A percentile compares a stretch with the other conserved stretches of the same genome.
Conservation (phyloP, 1,140 invertebrate species). For the Drosophila seguyi region DNA sequence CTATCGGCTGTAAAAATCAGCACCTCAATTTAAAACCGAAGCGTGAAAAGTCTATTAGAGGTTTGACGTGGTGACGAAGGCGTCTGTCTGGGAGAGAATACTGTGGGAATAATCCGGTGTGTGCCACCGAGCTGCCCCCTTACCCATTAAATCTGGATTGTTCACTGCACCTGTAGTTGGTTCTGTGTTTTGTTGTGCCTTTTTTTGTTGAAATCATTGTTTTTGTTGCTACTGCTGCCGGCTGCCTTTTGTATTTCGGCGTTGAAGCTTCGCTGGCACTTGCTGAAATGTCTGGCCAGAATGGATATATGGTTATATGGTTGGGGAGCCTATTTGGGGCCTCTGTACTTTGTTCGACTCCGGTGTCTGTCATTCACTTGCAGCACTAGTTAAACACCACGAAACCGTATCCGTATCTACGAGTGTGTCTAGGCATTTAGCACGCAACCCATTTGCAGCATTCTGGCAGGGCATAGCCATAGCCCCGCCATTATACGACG, state of each 20-base stretch:
- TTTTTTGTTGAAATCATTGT: slow-evolving; percentile 26
- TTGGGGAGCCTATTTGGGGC: slow-evolving; percentile 22
- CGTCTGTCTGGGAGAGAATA: slow-evolving; percentile 51
- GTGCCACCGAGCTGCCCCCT: slow-evolving; percentile 36
- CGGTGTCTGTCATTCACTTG: slow-evolving; percentile 68
- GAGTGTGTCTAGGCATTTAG: slow-evolving; percentile 64
- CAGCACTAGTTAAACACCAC: slow-evolving; percentile 59
- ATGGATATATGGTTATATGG: slow-evolving; percentile 27
- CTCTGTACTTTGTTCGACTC: slow-evolving; percentile 56
- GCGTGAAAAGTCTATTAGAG: slow-evolving; percentile 80
- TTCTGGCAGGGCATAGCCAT: background rate
- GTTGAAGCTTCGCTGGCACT: slow-evolving; percentile 79
- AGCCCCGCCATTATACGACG: slow-evolving; percentile 15
- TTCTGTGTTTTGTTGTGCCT: slow-evolving; percentile 49
- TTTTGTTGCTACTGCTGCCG: slow-evolving; percentile 25
- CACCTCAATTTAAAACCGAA: slow-evolving; percentile 79
- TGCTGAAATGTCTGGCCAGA: slow-evolving; percentile 78
- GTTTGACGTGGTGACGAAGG: slow-evolving; percentile 48
- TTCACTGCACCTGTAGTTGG: slow-evolving; percentile 59
- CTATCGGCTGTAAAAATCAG: slow-evolving; percentile 76
- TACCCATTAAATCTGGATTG: slow-evolving; percentile 21
- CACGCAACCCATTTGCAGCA: slow-evolving; percentile 67
- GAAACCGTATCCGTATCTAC: slow-evolving; percentile 38
- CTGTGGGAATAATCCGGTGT: slow-evolving; percentile 79
- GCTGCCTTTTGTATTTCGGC: slow-evolving; percentile 74